phyloP scores from a whole-genome alignment of 2,113 vertebrate species.

The Mastomys coucha region DNA sequence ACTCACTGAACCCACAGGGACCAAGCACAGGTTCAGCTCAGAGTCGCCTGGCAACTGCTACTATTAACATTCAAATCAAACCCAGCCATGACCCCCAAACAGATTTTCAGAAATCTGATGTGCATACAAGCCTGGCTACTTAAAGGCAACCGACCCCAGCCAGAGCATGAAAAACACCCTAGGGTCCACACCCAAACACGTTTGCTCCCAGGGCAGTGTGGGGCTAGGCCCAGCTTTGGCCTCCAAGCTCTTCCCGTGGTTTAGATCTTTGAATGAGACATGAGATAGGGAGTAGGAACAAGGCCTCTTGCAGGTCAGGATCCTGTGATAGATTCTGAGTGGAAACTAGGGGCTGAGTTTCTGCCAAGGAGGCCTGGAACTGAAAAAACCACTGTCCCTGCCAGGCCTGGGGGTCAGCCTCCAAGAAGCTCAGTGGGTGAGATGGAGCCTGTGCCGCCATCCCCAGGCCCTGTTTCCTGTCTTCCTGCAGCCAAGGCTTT shows the following conservation, averaged over 20 bases:
- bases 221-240: neutral
- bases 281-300: neutral
- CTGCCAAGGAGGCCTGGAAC: neutral
- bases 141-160: neutral
- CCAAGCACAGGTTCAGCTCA: rapidly evolving
- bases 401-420: neutral
- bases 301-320: neutral
- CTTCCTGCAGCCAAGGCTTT: neutral
- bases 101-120: slow-evolving; percentile 46
- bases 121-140: neutral
- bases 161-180: neutral
- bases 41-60: neutral
- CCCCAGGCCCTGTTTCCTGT: neutral
- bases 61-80: neutral
- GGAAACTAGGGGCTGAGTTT: neutral
- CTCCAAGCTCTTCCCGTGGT: neutral
- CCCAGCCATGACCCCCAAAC: neutral
- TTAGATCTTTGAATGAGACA: neutral
- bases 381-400: neutral
- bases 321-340: neutral
- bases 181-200: neutral
- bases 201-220: neutral
- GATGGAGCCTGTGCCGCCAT: neutral
- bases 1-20: neutral
- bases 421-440: neutral